Conservation (phyloP, 2,797 vertebrate genomes). For the Takifugu ocellatus region DNA sequence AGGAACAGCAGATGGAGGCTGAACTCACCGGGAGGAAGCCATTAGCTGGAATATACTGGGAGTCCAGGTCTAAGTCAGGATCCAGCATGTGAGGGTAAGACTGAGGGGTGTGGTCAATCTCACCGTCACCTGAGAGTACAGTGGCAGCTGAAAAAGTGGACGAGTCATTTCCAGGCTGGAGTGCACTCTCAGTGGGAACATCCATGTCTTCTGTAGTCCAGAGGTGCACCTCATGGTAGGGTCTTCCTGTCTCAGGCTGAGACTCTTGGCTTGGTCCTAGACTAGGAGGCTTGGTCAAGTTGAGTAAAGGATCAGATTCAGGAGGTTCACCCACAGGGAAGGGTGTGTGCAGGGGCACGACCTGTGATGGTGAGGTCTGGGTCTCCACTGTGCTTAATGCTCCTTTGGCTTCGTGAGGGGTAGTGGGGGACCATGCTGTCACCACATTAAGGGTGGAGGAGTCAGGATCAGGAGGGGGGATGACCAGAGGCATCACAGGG, state of each 20-base stretch:
- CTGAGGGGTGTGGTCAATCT: slow-evolving; percentile 78
- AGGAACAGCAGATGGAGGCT: slow-evolving; percentile 7
- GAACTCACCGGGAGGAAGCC: slow-evolving; percentile 86
- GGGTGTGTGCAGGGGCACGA: slow-evolving; percentile 39
- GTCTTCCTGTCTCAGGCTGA: slow-evolving; percentile 16
- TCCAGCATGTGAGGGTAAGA: slow-evolving; percentile 82
- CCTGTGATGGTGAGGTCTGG: slow-evolving; percentile 51
- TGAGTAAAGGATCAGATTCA: slow-evolving; percentile 31
- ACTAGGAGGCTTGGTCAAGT: slow-evolving; percentile 33
- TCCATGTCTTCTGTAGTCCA: slow-evolving; percentile 66
- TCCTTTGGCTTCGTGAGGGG: slow-evolving; percentile 47
- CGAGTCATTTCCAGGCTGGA: slow-evolving; percentile 80
- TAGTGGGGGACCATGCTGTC: slow-evolving; percentile 43
- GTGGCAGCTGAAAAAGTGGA: slow-evolving; percentile 84
- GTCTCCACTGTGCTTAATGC: slow-evolving; percentile 36
- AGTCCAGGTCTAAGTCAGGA: slow-evolving; percentile 83
- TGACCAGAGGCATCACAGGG: slow-evolving; percentile 39
- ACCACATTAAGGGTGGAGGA: slow-evolving; percentile 36
- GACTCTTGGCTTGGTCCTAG: slow-evolving; percentile 39
- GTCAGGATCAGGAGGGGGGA: slow-evolving; percentile 35
- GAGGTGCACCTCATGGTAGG: slow-evolving; percentile 64
- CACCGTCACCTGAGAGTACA: slow-evolving; percentile 91
- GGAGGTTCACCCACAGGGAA: slow-evolving; percentile 57
- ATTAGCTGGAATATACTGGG: slow-evolving; percentile 85
- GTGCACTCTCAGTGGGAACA: slow-evolving; percentile 7